Conservation (phyloP, 2,797 vertebrate genomes). For the Lepilemur ruficaudatus region DNA sequence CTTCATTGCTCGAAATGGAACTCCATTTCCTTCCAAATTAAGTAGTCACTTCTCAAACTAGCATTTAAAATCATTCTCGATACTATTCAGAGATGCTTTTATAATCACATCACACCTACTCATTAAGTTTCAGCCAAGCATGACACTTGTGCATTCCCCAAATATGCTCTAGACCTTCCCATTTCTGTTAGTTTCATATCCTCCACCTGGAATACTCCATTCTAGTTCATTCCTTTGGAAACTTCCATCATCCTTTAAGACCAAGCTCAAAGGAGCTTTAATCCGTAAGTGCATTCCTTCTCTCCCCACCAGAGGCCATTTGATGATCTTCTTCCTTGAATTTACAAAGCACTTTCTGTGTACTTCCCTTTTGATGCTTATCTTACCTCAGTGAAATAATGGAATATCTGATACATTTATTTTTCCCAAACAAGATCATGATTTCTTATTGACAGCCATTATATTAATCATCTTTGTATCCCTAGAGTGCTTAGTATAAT, state of each 20-base stretch:
- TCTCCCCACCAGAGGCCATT: not conserved
- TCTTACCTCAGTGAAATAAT: not conserved
- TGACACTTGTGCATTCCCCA: not conserved
- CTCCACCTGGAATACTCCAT: not conserved
- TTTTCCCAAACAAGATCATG: not conserved
- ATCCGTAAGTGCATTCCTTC: not conserved
- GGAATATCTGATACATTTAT: not conserved
- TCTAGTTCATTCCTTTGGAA: not conserved
- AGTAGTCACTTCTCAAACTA: not conserved
- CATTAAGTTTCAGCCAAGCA: not conserved
- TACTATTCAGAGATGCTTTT: not conserved
- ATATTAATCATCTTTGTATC: not conserved
- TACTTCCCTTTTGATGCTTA: not conserved
- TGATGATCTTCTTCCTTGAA: not conserved
- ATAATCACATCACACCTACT: not conserved
- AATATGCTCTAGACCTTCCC: not conserved
- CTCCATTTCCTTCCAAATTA: not conserved
- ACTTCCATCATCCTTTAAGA: not conserved
- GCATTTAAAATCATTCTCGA: not conserved
- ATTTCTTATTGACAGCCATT: not conserved
- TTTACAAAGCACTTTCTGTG: not conserved
- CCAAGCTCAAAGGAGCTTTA: not conserved
- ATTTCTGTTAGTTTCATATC: not conserved
- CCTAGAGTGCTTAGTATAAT: not conserved
- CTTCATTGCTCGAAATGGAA: not conserved